Conservation (phyloP, 2,797 vertebrate species). For the Eremophila alpestris region DNA sequence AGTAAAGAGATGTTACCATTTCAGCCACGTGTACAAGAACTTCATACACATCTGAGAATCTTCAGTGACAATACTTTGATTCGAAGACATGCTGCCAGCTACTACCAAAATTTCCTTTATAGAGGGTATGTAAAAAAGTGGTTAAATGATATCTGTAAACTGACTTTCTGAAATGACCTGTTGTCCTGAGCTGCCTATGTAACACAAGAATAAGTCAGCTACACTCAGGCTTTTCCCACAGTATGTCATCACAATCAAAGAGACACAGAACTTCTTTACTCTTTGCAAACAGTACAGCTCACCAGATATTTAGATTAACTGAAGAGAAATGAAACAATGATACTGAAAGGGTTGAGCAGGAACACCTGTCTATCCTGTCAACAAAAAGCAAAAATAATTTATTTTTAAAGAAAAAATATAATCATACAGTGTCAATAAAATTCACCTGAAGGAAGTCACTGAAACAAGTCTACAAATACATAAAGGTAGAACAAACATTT, state of each 20-base stretch:
- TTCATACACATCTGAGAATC: neutral
- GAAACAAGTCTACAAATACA: neutral
- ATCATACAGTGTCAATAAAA: neutral
- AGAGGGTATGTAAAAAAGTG: neutral
- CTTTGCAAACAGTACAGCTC: neutral
- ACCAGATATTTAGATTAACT: neutral
- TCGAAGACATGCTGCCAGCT: neutral
- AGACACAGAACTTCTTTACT: neutral
- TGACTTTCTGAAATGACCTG: neutral
- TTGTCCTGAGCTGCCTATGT: neutral
- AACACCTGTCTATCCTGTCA: neutral
- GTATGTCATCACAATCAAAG: neutral
- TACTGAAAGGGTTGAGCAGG: neutral
- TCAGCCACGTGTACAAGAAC: accelerated
- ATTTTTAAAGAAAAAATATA: neutral
- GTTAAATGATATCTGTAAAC: neutral
- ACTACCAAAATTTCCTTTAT: neutral
- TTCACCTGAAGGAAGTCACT: neutral
- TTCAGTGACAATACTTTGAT: neutral
- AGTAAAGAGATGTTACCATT: neutral
- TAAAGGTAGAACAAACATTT: neutral
- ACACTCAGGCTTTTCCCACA: neutral
- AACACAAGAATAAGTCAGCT: neutral
- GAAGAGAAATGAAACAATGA: neutral
- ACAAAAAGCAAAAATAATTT: neutral